These are phyloP conservation scores for Serilophus lunatus DNA, from an alignment of 2,113 vertebrate genomes.

Conservation along the genomic window DNA sequence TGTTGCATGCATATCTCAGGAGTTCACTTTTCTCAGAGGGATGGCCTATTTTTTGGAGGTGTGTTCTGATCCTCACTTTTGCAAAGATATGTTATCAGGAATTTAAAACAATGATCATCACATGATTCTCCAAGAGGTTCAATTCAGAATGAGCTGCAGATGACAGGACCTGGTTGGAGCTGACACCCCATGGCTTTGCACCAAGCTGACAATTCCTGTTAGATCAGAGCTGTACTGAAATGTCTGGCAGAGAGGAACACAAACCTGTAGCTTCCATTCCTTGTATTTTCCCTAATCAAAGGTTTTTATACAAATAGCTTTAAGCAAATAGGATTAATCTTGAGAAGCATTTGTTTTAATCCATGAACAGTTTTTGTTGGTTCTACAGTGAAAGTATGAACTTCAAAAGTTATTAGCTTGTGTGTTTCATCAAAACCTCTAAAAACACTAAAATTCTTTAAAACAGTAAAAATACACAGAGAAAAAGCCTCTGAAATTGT, in stretches of 20 bases:
- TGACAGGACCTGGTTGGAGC: not conserved
- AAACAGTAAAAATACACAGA: not conserved
- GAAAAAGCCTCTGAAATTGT: not conserved
- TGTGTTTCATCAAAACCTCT: not conserved
- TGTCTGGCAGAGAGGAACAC: not conserved
- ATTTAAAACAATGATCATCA: not conserved
- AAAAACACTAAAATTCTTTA: not conserved
- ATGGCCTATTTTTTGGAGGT: not conserved
- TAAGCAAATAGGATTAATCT: slow-evolving; percentile 15
- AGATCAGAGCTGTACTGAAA: not conserved
- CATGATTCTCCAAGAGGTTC: not conserved
- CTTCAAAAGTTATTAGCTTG: not conserved
- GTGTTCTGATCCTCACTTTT: not conserved
- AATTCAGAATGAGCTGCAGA: not conserved
- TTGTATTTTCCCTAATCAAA: not conserved
- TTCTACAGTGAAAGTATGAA: not conserved
- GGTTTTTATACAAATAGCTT: not conserved
- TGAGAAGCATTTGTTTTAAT: not conserved
- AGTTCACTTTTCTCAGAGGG: not conserved
- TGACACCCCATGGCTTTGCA: not conserved
- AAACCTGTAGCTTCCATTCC: not conserved
- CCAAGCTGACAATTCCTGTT: slow-evolving; percentile 21
- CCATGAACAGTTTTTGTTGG: not conserved
- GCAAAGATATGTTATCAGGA: not conserved
- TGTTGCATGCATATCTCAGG: not conserved